Evolutionary conservation across 2,888 invertebrate genomes (phyloP).

Genomic region (Heliconius hortense): DNA sequence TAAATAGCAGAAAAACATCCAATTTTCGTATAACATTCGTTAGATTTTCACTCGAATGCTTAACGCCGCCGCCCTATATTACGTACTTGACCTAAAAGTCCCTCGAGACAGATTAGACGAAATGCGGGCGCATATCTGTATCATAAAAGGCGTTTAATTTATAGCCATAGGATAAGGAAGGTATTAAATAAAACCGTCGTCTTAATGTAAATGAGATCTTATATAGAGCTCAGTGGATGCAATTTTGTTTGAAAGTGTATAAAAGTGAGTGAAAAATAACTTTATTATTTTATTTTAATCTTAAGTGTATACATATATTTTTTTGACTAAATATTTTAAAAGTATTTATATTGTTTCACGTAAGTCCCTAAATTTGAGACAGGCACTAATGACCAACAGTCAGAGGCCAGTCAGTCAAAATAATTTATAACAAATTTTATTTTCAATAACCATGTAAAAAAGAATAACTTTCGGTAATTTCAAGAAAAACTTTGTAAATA

Average conservation of each 20-base stretch:
- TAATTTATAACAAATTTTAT: background rate
- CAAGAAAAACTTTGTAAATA: background rate
- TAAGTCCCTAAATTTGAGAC: background rate
- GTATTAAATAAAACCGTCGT: background rate
- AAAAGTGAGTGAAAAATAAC: background rate
- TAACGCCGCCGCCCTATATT: conserved; percentile 8
- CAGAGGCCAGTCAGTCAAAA: background rate
- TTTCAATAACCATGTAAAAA: background rate
- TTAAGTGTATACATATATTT: too few relatives aligned
- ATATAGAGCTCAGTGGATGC: background rate
- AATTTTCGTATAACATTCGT: conserved; percentile 3
- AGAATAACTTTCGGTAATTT: background rate
- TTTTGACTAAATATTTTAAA: too few relatives aligned
- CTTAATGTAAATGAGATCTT: conserved; percentile 9
- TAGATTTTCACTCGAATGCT: conserved; percentile 6
- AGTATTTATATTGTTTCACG: too few relatives aligned
- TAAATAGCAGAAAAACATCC: background rate
- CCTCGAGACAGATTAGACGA: conserved; percentile 40
- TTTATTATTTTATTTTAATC: background rate
- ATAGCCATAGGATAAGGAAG: conserved; percentile 32
- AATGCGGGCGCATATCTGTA: conserved; percentile 41
- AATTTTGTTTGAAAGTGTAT: background rate
- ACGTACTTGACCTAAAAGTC: conserved; percentile 34
- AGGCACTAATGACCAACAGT: too few relatives aligned
- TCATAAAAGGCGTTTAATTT: conserved; percentile 40